These are phyloP conservation scores for Danio tinwini DNA, from an alignment of 2,797 vertebrate genomes.

Conservation along the genomic window DNA sequence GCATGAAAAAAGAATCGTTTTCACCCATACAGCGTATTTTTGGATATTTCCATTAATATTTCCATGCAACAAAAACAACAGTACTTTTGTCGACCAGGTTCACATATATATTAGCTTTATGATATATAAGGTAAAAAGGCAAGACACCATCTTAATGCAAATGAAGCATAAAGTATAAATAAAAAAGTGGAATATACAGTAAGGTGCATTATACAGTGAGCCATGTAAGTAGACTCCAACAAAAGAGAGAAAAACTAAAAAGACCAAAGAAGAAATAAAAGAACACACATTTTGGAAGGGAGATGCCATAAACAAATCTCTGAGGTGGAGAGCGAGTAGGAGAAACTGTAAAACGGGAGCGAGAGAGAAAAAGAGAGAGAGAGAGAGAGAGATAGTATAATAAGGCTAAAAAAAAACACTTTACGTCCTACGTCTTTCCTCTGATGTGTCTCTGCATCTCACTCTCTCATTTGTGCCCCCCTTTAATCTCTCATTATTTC, in stretches of 20 bases:
- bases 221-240: no score
- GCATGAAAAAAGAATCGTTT: no score
- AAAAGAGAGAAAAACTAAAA: background rate
- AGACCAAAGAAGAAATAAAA: slow-evolving; percentile 1
- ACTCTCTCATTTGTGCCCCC: slow-evolving; percentile 16
- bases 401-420: slow-evolving; percentile 6
- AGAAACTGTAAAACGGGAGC: background rate
- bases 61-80: no score
- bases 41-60: no score
- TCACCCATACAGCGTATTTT: no score
- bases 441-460: slow-evolving; percentile 30
- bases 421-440: slow-evolving; percentile 14
- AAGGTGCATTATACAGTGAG: no score
- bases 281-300: background rate
- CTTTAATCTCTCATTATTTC: slow-evolving; percentile 44
- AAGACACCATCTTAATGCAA: no score
- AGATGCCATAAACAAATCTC: slow-evolving; percentile 15
- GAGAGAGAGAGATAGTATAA: slow-evolving; percentile 8
- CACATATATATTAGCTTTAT: no score
- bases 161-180: no score
- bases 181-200: no score
- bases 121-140: no score
- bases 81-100: no score
- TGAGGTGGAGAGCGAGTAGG: background rate
- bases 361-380: background rate